Conservation (phyloP, 2,113 vertebrate genomes). For the Halcyon senegalensis region DNA sequence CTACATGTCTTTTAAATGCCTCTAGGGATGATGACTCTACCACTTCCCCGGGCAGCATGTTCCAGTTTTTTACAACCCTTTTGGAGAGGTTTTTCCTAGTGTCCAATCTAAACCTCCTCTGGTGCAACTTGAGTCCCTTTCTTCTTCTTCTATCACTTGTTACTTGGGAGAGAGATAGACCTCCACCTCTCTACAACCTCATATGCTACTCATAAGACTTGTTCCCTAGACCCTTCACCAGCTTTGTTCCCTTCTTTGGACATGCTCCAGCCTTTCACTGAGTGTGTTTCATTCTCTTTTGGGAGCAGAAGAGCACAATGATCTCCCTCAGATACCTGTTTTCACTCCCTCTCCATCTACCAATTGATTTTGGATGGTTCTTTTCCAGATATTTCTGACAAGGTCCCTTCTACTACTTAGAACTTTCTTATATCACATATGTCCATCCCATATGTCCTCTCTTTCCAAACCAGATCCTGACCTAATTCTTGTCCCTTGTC, state of each 20-base stretch:
- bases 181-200: not conserved
- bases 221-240: not conserved
- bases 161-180: too few species aligned
- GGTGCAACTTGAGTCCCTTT: too few species aligned
- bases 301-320: not conserved
- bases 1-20: not conserved
- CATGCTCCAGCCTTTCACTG: too few species aligned
- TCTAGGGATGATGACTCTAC: too few species aligned
- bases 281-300: not conserved
- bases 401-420: not conserved
- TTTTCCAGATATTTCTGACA: not conserved
- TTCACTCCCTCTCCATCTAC: not conserved
- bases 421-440: not conserved
- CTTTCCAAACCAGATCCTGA: not conserved
- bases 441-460: not conserved
- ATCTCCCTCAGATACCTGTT: not conserved
- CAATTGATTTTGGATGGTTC: not conserved
- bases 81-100: too few species aligned
- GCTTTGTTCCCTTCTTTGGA: not conserved
- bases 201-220: not conserved
- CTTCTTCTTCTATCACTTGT: too few species aligned
- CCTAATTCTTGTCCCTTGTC: not conserved
- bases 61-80: too few species aligned
- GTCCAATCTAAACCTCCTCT: too few species aligned
- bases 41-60: too few species aligned